Conservation (phyloP, 2,113 vertebrate genomes). For the Otolemur garnettii region DNA sequence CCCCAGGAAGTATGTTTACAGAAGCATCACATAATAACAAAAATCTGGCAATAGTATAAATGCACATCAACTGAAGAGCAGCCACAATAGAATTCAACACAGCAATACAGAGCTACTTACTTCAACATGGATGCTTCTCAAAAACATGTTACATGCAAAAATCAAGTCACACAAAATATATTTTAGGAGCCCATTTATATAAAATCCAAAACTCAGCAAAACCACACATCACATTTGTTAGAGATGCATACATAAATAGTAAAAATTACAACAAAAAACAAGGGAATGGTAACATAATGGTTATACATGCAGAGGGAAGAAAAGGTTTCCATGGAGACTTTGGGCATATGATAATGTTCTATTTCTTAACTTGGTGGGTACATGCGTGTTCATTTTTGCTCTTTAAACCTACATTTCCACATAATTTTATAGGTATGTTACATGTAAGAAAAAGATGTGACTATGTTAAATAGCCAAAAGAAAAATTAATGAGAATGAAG, state of each 20-base stretch:
- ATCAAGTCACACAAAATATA: not conserved
- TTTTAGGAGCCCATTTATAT: not conserved
- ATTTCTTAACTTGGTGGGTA: constrained; percentile 14
- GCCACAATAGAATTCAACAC: not conserved
- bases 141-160: not conserved
- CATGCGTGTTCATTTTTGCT: not conserved
- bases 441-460: not conserved
- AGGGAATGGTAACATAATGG: not conserved
- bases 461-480: not conserved
- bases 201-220: not conserved
- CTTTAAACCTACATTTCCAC: constrained; percentile 14
- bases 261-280: constrained; percentile 21
- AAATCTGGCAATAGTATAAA: not conserved
- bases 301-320: not conserved
- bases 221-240: fast-evolving
- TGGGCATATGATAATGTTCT: not conserved
- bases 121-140: not conserved
- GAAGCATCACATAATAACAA: not conserved
- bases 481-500: not conserved
- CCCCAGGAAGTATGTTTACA: not conserved
- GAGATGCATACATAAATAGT: not conserved
- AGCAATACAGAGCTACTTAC: not conserved
- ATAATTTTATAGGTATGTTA: not conserved
- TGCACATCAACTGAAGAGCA: not conserved
- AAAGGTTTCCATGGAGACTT: not conserved